These are phyloP conservation scores for Diabrotica balteata DNA, from an alignment of 2,888 invertebrate genomes.

Conservation along the genomic window DNA sequence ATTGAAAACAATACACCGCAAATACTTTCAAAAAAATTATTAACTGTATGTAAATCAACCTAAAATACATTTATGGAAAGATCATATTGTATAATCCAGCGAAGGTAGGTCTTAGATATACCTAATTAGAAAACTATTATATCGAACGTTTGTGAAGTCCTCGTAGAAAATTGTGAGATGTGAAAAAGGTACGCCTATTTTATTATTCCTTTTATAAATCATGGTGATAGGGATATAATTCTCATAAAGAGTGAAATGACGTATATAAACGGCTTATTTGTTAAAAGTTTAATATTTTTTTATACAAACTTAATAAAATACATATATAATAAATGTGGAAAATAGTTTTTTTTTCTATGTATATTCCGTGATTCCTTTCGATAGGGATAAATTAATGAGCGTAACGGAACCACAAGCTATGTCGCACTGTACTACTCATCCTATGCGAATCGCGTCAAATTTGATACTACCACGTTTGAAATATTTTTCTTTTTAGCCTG, in stretches of 20 bases:
- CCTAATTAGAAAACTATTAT: constrained; percentile 22
- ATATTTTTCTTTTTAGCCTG: no score
- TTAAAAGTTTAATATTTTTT: no score
- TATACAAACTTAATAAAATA: no score
- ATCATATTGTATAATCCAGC: constrained; percentile 29
- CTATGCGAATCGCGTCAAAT: no score
- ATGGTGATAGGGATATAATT: constrained; percentile 31
- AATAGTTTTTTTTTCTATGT: no score
- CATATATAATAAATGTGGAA: no score
- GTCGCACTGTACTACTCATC: no score
- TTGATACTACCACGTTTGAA: no score
- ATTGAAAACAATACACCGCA: constrained; percentile 18
- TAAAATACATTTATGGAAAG: constrained; percentile 27
- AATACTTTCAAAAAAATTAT: constrained; percentile 12
- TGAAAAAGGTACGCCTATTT: constrained; percentile 40
- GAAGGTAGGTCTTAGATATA: constrained; percentile 38
- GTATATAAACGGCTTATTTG: background rate
- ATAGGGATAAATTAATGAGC: no score
- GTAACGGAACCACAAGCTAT: no score
- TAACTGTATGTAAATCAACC: constrained; percentile 18
- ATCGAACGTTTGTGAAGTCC: constrained; percentile 29
- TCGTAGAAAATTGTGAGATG: constrained; percentile 32
- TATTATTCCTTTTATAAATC: constrained; percentile 26
- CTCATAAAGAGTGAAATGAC: constrained; percentile 6
- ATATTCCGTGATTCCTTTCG: no score